Percentiles rank a stretch among this genome's conserved stretches.
Evolutionary conservation across 1,140 invertebrate genomes (phyloP).

Genomic region (Pentalonia nigronervosa): DNA sequence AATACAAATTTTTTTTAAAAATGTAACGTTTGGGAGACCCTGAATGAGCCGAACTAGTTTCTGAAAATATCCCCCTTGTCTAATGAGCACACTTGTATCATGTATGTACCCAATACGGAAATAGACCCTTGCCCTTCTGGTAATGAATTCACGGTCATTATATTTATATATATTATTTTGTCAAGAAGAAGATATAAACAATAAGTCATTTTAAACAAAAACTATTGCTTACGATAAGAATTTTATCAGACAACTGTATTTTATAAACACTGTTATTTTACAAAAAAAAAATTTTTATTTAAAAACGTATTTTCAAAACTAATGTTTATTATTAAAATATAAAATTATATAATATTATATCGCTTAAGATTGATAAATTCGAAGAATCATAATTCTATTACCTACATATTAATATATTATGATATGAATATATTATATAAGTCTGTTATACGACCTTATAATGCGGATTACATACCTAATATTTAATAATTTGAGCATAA

Average conservation of each 20-base stretch:
- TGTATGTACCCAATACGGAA: conserved; percentile 17
- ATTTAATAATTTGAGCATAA: neutral
- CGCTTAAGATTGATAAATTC: neutral
- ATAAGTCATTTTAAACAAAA: neutral
- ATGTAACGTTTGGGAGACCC: neutral
- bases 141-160: conserved; percentile 20
- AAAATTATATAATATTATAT: neutral
- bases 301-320: neutral
- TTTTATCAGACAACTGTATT: neutral
- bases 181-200: neutral
- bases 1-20: neutral
- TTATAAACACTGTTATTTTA: neutral
- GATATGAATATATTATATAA: neutral
- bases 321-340: neutral
- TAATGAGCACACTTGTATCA: conserved; percentile 22
- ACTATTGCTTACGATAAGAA: neutral
- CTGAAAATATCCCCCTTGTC: conserved; percentile 20
- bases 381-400: neutral
- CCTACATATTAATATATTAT: neutral
- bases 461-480: neutral
- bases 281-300: neutral
- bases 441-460: neutral
- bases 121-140: conserved; percentile 48
- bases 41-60: neutral
- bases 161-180: conserved; percentile 19